Base-by-base conservation (phyloP, 2,888 invertebrate genomes). In the Melinopterus prodromus region DNA sequence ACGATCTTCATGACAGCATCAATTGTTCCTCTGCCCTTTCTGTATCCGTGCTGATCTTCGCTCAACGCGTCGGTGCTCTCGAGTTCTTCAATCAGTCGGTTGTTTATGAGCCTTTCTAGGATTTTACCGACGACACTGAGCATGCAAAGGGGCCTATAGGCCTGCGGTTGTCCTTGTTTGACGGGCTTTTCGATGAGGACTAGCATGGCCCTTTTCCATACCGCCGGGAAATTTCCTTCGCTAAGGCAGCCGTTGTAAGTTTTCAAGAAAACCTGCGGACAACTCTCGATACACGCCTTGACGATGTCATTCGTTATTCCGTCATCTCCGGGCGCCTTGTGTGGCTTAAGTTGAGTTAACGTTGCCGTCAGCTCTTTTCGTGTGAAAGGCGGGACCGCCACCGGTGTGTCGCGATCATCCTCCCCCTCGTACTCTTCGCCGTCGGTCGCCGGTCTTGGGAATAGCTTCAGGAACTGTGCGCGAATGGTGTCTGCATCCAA, bases 121-220 rank as follows among this genome's bases (percentile, higher is more conserved):
- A 77, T 9, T 7, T 77, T 77, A 6, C 69, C 69, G 9, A 69
- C 16, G 0, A 26, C n/a, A 35, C 70, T 69, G 0, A 77, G 16
- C 4, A 77, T 26, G 15, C 53, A 77, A 5, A 77, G 16, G 0
- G 77, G 77, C 4, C 69, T 38, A 9, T 77, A 77, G 2, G 77
- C n/a, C 15, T 9, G 6, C 38, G 36, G 37, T 37, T 76, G 12
- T 14, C 12, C 16, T 0, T 35, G 36, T 36, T 76, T 76, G n/a
- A 38, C 15, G n/a, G 76, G 37, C 16, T 76, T 76, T 6, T 76
- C 76, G 14, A 76, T 37, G 4, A 76, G 36, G 4, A 37, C 75
- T 2, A 75, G 16, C 7, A 15, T 76, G 16, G 53, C 6, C 15
- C 14, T 16, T 9, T 76, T 76, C 76, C 76, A 76, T 26, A 76